Conservation (phyloP, 2,888 invertebrate genomes). For the Mayetiola destructor region DNA sequence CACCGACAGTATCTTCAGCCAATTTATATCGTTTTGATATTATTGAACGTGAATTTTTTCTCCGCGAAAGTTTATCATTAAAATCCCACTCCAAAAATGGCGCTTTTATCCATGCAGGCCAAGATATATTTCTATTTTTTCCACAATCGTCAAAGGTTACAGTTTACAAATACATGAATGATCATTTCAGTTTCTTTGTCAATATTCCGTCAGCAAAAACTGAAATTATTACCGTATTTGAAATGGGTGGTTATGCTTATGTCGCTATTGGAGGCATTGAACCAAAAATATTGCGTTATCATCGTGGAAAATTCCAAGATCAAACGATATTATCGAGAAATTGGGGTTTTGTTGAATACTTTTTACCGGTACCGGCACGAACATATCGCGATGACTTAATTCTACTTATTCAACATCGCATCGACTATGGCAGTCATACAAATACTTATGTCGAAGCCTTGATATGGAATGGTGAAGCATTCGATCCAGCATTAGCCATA, state of each 20-base stretch:
- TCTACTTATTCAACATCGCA: slow-evolving; percentile 33
- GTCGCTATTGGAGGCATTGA: slow-evolving; percentile 28
- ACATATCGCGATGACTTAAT: slow-evolving; percentile 34
- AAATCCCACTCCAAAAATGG: slow-evolving; percentile 22
- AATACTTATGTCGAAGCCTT: slow-evolving; percentile 30
- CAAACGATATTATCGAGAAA: slow-evolving; percentile 29
- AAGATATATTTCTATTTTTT: slow-evolving; percentile 29
- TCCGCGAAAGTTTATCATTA: slow-evolving; percentile 28
- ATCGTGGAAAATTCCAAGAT: slow-evolving; percentile 27
- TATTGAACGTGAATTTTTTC: slow-evolving; percentile 27
- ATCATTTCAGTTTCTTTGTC: slow-evolving; percentile 12
- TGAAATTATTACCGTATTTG: slow-evolving; percentile 26
- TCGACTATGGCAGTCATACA: slow-evolving; percentile 29
- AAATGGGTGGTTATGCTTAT: slow-evolving; percentile 33
- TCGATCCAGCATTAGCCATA: slow-evolving; percentile 27
- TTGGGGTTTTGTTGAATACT: slow-evolving; percentile 30
- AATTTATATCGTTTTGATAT: slow-evolving; percentile 29
- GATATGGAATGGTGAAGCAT: slow-evolving; percentile 34
- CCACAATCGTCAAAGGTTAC: slow-evolving; percentile 25
- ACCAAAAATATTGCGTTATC: slow-evolving; percentile 30
- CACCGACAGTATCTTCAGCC: slow-evolving; percentile 19
- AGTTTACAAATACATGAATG: slow-evolving; percentile 24
- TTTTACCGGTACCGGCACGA: slow-evolving; percentile 29
- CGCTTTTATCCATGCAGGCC: slow-evolving; percentile 27
- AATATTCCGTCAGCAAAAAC: slow-evolving; percentile 25